Conservation (phyloP, 2,888 invertebrate genomes). For the Hyles lineata region DNA sequence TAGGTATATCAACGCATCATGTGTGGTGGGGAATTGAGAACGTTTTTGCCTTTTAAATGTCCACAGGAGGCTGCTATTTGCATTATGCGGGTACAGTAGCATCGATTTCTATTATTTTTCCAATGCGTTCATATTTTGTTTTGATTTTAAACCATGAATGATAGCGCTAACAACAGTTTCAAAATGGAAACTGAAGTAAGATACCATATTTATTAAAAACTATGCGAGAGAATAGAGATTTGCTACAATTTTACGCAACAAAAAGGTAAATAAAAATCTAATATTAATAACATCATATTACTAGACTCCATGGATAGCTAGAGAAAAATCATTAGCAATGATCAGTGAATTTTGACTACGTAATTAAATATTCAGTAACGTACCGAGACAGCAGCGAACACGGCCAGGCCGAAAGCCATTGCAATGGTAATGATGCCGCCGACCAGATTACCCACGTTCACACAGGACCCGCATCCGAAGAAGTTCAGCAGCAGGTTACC, state of each 20-base stretch:
- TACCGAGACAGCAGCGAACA: slow-evolving; percentile 92
- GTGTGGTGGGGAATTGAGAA: neutral
- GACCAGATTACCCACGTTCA: slow-evolving; percentile 79
- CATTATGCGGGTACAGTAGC: slow-evolving; percentile 14
- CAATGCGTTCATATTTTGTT: too few relatives aligned
- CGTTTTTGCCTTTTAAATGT: slow-evolving; percentile 11
- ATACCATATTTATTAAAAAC: neutral
- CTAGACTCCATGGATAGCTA: too few relatives aligned
- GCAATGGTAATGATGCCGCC: slow-evolving; percentile 89
- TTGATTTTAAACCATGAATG: neutral
- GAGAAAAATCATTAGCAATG: neutral
- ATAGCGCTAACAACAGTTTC: neutral
- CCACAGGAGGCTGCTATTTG: neutral
- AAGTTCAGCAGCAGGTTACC: slow-evolving; percentile 94
- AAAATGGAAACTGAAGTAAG: neutral
- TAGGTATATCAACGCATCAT: neutral
- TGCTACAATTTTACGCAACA: too few relatives aligned
- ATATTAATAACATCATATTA: too few relatives aligned
- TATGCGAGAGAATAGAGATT: too few relatives aligned
- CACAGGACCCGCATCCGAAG: slow-evolving; percentile 93
- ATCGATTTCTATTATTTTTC: neutral
- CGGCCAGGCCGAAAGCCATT: slow-evolving; percentile 93
- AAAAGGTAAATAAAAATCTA: too few relatives aligned
- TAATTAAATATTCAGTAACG: slow-evolving; percentile 47
- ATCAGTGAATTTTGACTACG: neutral